These are phyloP conservation scores for Sebastes variabilis DNA, from an alignment of 2,797 vertebrate species.

Conservation along the genomic window DNA sequence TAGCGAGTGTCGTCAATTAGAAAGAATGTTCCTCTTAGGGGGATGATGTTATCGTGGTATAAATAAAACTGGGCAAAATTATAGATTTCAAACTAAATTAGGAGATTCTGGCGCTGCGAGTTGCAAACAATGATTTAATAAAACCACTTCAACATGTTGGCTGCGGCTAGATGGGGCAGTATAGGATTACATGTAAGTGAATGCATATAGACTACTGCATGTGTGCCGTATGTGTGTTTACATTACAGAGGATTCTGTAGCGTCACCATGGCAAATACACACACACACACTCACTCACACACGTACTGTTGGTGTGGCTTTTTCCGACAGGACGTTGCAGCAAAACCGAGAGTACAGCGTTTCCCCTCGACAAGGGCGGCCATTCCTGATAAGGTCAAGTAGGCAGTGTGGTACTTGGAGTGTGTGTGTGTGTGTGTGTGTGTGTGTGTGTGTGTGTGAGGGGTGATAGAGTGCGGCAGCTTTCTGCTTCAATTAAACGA, in stretches of 20 bases:
- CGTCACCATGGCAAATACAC: constrained; percentile 21
- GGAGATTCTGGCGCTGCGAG: constrained; percentile 32
- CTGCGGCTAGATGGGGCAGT: constrained; percentile 26
- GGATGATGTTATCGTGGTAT: constrained; percentile 39
- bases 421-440: too few species aligned
- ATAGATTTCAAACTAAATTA: constrained; percentile 60
- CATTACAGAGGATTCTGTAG: constrained; percentile 33
- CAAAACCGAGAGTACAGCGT: constrained; percentile 53
- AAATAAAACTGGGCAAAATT: constrained; percentile 65
- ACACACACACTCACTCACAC: neutral
- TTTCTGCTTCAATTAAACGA: constrained; percentile 24
- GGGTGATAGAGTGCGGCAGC: constrained; percentile 23
- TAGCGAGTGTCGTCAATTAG: constrained; percentile 37
- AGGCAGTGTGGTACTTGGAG: constrained; percentile 34
- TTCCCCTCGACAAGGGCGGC: constrained; percentile 52
- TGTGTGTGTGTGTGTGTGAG: constrained; percentile 9
- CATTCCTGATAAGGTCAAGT: constrained; percentile 72
- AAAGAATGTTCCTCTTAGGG: constrained; percentile 28
- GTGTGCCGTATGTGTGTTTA: constrained; percentile 49
- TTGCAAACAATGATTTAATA: constrained; percentile 58
- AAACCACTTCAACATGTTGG: constrained; percentile 48
- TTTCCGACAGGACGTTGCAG: constrained; percentile 40
- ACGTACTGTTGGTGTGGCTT: constrained; percentile 8
- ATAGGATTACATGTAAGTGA: constrained; percentile 57
- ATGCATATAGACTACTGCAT: constrained; percentile 41